Evolutionary conservation across 37 sponge, comb jelly and placozoan species (phyloP).

Genomic region (Axinella damicornis): DNA sequence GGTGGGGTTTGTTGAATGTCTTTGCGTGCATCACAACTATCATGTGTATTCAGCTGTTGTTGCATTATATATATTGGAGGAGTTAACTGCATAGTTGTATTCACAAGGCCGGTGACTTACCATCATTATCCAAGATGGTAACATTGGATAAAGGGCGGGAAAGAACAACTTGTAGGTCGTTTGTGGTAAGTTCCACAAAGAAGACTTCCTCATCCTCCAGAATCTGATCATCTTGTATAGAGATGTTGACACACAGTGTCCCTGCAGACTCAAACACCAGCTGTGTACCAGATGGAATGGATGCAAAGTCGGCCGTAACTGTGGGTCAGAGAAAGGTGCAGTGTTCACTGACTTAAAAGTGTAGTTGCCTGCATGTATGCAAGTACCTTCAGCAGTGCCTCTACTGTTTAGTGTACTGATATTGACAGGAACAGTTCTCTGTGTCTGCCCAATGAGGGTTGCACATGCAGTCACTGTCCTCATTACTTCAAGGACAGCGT

Average conservation of each 20-base stretch:
- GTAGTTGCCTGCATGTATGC: background rate
- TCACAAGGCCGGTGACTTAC: too few relatives aligned
- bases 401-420: background rate
- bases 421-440: background rate
- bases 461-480: background rate
- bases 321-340: background rate
- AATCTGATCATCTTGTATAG: background rate
- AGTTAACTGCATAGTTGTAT: too few relatives aligned
- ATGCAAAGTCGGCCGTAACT: background rate
- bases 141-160: background rate
- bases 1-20: too few relatives aligned
- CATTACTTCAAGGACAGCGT: background rate
- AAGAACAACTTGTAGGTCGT: background rate
- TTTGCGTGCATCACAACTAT: too few relatives aligned
- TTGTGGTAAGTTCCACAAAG: slow-evolving; percentile 10
- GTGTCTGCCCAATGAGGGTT: background rate
- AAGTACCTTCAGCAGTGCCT: background rate
- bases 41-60: too few relatives aligned
- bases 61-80: too few relatives aligned
- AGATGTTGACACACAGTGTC: slow-evolving; percentile 4
- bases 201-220: slow-evolving; percentile 6
- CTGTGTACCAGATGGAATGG: background rate
- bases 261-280: background rate
- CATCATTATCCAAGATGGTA: background rate
- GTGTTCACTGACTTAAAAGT: too few relatives aligned